These are phyloP conservation scores for Sebastes oblongus DNA, from an alignment of 2,797 vertebrate genomes.

Conservation along the genomic window DNA sequence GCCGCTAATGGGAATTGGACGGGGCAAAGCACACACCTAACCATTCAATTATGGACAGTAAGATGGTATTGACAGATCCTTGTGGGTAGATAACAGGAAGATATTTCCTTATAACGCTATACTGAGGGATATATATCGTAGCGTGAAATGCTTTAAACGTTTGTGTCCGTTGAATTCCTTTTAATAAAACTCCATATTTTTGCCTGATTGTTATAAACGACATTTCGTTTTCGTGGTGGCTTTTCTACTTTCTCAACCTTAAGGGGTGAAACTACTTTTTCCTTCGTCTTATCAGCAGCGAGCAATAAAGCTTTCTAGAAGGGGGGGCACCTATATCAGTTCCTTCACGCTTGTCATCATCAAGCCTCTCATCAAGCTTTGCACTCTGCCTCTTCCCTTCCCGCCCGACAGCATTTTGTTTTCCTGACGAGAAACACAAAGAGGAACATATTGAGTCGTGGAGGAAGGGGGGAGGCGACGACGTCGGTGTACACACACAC, in stretches of 20 bases:
- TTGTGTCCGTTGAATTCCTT: slow-evolving; percentile 26
- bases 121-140: slow-evolving; percentile 22
- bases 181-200: slow-evolving; percentile 36
- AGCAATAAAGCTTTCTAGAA: slow-evolving; percentile 44
- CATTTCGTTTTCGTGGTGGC: slow-evolving; percentile 4
- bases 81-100: slow-evolving; percentile 29
- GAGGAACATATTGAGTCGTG: slow-evolving; percentile 59
- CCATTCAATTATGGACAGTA: slow-evolving; percentile 64
- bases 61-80: slow-evolving; percentile 51
- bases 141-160: slow-evolving; percentile 9
- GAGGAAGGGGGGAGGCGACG: slow-evolving; percentile 12
- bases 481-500: slow-evolving; percentile 38
- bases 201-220: slow-evolving; percentile 46
- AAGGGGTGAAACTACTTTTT: slow-evolving; percentile 44
- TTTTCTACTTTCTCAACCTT: slow-evolving; percentile 40
- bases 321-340: slow-evolving; percentile 65
- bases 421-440: slow-evolving; percentile 72
- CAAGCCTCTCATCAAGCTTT: slow-evolving; percentile 64
- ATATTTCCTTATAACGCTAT: slow-evolving; percentile 7
- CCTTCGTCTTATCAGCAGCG: slow-evolving; percentile 54
- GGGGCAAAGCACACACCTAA: slow-evolving; percentile 50
- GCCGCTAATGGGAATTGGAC: slow-evolving; percentile 66
- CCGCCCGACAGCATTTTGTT: slow-evolving; percentile 71
- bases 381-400: slow-evolving; percentile 41
- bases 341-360: slow-evolving; percentile 68